Percentiles rank a stretch among this genome's conserved stretches.
Evolutionary conservation across 2,113 vertebrate genomes (phyloP).

Genomic region (Labeo rohita): DNA sequence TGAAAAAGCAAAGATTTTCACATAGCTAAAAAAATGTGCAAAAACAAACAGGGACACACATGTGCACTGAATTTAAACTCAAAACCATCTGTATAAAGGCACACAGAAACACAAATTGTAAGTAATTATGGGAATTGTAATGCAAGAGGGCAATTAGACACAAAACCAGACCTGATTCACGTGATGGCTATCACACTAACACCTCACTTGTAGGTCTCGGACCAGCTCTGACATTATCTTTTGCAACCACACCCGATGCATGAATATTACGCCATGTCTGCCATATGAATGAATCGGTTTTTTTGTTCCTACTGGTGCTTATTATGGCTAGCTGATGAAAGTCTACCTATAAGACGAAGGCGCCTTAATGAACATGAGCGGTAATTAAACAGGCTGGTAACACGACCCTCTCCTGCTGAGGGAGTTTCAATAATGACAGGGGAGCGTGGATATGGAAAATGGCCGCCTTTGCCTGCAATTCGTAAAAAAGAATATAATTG

Average conservation of each 20-base stretch:
- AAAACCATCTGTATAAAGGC: constrained; percentile 5
- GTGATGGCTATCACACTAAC: neutral
- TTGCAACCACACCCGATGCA: neutral
- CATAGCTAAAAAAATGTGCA: constrained; percentile 4
- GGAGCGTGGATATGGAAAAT: constrained; percentile 59
- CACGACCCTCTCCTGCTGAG: constrained; percentile 53
- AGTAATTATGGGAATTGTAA: neutral
- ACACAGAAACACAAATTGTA: neutral
- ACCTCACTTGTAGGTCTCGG: neutral
- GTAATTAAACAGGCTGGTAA: constrained; percentile 58
- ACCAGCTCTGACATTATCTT: neutral
- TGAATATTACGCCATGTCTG: constrained; percentile 4
- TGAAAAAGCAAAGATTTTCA: neutral
- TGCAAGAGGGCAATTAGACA: neutral
- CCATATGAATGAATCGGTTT: neutral
- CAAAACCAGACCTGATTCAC: neutral
- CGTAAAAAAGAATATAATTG: constrained; percentile 65
- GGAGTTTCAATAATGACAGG: constrained; percentile 55
- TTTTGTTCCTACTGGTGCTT: constrained; percentile 41
- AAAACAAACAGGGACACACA: neutral
- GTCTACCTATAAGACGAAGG: constrained; percentile 62
- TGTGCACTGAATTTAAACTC: constrained; percentile 4
- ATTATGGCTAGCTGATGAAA: constrained; percentile 67
- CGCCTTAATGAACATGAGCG: constrained; percentile 56
- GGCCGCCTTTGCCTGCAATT: constrained; percentile 60